Evolutionary conservation across 2,888 invertebrate species (phyloP).

Genomic region (Plebejus anna): DNA sequence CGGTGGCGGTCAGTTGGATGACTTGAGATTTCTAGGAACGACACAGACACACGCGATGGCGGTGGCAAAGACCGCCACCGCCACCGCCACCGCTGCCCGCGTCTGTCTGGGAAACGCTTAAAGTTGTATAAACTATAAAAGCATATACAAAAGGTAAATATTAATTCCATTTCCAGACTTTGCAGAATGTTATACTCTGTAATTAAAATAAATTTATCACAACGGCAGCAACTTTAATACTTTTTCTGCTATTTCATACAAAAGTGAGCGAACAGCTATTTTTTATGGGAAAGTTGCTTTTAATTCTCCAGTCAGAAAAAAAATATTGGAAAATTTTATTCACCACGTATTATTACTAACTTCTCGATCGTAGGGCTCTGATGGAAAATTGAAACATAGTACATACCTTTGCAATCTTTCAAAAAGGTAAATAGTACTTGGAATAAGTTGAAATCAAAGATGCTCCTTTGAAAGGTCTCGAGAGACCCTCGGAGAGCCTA

Average conservation of each 20-base stretch:
- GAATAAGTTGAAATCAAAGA: slow-evolving; percentile 13
- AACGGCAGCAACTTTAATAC: not conserved
- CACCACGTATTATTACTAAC: not conserved
- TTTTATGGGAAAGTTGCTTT: too few species aligned
- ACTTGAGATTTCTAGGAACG: too few species aligned
- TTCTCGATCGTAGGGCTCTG: not conserved
- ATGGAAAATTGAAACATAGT: not conserved
- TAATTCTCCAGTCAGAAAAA: too few species aligned
- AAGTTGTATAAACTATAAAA: not conserved
- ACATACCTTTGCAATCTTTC: not conserved
- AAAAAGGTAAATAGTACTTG: slow-evolving; percentile 7
- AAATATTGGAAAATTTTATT: not conserved
- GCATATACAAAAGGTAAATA: not conserved
- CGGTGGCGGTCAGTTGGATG: too few species aligned
- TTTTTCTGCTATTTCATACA: not conserved
- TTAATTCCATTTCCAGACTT: too few species aligned
- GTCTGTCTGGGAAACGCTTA: not conserved
- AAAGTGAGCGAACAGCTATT: not conserved
- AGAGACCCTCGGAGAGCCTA: not conserved
- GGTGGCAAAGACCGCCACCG: too few species aligned
- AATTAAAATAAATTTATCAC: too few species aligned
- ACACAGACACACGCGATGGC: too few species aligned
- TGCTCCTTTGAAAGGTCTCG: slow-evolving; percentile 5
- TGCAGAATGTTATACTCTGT: too few species aligned
- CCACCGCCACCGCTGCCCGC: too few species aligned